These are phyloP conservation scores for Brachionichthys hirsutus DNA, from an alignment of 2,113 vertebrate species.

Conservation along the genomic window DNA sequence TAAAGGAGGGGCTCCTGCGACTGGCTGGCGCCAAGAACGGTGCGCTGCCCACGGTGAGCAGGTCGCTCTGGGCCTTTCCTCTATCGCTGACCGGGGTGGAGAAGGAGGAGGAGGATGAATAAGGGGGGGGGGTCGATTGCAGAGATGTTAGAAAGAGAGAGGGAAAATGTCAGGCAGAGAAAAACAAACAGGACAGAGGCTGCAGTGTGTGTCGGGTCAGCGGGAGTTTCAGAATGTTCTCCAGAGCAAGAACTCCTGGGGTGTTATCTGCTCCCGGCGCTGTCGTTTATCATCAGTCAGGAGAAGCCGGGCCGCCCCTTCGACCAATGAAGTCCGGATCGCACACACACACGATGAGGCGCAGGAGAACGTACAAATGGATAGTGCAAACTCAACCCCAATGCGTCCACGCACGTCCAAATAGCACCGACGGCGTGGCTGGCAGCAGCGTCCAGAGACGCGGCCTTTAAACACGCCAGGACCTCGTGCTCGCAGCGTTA, in stretches of 20 bases:
- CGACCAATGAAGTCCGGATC: conserved; percentile 14
- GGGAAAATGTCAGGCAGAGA: conserved; percentile 79
- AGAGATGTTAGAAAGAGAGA: conserved; percentile 83
- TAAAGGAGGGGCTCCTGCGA: conserved; percentile 87
- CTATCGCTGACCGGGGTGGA: conserved; percentile 93
- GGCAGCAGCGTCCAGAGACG: conserved; percentile 16
- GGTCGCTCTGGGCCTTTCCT: conserved; percentile 89
- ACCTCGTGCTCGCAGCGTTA: no score
- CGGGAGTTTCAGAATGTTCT: conserved; percentile 99
- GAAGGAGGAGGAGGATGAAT: conserved; percentile 40
- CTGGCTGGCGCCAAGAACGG: conserved; percentile 96
- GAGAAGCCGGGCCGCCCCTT: conserved; percentile 56
- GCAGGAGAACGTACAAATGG: conserved; percentile 24
- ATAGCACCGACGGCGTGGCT: not conserved
- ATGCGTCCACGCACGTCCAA: not conserved
- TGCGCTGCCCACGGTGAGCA: conserved; percentile 91
- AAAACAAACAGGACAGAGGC: conserved; percentile 99
- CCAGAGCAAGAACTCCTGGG: conserved; percentile 86
- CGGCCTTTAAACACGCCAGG: no score
- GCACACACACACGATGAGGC: conserved; percentile 35
- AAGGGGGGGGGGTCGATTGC: conserved; percentile 78
- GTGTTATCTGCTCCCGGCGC: conserved; percentile 96
- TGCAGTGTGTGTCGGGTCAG: conserved; percentile 93
- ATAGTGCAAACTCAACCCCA: conserved; percentile 10
- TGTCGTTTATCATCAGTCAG: conserved; percentile 97